A percentile compares a stretch with the other conserved stretches of the same genome.
These are phyloP conservation scores for Pontoporia blainvillei DNA, from an alignment of 2,113 vertebrate genomes.

Conservation along the genomic window DNA sequence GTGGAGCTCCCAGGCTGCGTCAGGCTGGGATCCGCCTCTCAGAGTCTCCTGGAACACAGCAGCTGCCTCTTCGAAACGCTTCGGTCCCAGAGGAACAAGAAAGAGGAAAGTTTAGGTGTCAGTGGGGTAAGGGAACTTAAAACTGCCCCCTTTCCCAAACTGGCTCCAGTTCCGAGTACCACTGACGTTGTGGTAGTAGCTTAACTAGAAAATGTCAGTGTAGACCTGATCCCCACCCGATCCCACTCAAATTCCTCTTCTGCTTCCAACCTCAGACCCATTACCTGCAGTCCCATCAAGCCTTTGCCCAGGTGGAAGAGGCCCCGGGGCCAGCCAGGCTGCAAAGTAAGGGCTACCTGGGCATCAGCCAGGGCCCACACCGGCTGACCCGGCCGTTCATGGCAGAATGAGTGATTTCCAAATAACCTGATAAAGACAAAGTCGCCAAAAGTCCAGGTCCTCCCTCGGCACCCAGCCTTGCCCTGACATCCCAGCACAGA, in stretches of 20 bases:
- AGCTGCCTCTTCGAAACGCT: constrained; percentile 85
- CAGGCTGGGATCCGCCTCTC: constrained; percentile 69
- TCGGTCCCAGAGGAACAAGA: background rate
- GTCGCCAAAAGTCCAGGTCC: background rate
- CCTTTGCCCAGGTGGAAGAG: constrained; percentile 90
- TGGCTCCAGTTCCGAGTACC: background rate
- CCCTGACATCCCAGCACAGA: background rate
- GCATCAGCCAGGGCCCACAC: constrained; percentile 85
- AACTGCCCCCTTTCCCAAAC: background rate
- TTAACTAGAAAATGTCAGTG: background rate
- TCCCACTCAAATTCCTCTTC: background rate
- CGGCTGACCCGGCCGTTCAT: constrained; percentile 82
- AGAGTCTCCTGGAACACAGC: constrained; percentile 83
- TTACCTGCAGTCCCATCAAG: constrained; percentile 88
- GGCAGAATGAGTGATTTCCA: constrained; percentile 91
- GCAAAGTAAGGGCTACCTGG: constrained; percentile 78
- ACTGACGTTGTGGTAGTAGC: background rate
- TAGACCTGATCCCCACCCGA: background rate
- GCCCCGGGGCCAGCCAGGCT: constrained; percentile 87
- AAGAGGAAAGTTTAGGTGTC: background rate
- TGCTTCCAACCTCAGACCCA: background rate
- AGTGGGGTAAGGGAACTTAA: background rate
- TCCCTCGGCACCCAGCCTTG: background rate
- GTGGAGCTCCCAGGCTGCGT: constrained; percentile 81
- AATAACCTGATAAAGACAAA: constrained; percentile 81